Base-by-base conservation (phyloP, 2,113 vertebrate genomes). In the Polypterus bichir region DNA sequence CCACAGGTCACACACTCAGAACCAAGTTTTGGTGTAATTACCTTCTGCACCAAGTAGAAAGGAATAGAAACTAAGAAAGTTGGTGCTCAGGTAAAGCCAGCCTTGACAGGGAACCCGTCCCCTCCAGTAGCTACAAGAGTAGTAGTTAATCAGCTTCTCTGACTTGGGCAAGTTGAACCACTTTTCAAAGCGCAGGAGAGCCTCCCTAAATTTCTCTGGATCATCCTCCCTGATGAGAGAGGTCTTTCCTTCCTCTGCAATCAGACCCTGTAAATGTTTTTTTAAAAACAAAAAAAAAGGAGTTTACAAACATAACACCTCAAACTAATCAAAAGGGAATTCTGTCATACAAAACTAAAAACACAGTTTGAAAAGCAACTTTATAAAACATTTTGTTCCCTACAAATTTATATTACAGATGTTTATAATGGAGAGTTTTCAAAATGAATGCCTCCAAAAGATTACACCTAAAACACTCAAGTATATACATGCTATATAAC, bases 1-100 rank as follows among this genome's bases (percentile, higher is more conserved):
- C 27, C 27, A 27, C 27, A 27, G 27, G 27, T 27, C 27, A 27
- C 27, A 27, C 27, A 27, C 27, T 27, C 27, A 27, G 27, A 27
- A 27, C 27, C 27, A 27, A 1, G 27, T 27, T 27, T 27, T 27
- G 27, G 27, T 27, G 27, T 27, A 27, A 27, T 90, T 73, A 97
- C 96, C 80, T 79, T 99, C 96, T 64, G 90, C 73, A 75, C 96
- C 96, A 62, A 98, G 86, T 69, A 97, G 79, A 74, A 93, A 97
- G 0, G 96, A 99, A 79, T 99, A 98, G 81, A 99, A 99, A 74
- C 92, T 94, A 44, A 98, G 77, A 77, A 98, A 97, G 79, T 98
- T 97, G 68, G 94, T 95, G 75, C 95, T 98, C 66, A 99, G 92
- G 77, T 99, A 99, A 6, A 99, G 87, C 96, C 96, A 99, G 3